phyloP scores from a whole-genome alignment of 2,113 vertebrate genomes.

The Podarcis muralis region DNA sequence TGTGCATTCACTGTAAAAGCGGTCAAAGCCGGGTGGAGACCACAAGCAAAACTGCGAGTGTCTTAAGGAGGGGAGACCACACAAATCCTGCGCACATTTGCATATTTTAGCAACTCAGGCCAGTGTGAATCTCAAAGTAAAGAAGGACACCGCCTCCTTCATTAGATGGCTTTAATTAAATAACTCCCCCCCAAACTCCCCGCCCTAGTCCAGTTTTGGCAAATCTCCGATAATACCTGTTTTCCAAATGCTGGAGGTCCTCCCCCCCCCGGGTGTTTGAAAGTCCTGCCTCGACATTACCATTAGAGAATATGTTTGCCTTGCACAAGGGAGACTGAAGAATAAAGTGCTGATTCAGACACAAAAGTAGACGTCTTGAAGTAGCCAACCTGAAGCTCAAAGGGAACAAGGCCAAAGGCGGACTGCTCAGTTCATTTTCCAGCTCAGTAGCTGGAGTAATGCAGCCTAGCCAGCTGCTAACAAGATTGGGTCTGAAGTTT shows the following conservation, averaged over 20 bases:
- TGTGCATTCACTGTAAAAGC: slow-evolving; percentile 99
- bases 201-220: slow-evolving; percentile 40
- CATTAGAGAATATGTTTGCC: slow-evolving; percentile 75
- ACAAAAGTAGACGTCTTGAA: slow-evolving; percentile 89
- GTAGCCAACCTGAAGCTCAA: slow-evolving; percentile 89
- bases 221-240: slow-evolving; percentile 63
- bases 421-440: slow-evolving; percentile 99
- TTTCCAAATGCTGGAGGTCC: slow-evolving; percentile 34
- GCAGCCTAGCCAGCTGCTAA: slow-evolving; percentile 99
- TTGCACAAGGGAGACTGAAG: slow-evolving; percentile 75
- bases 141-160: slow-evolving; percentile 78
- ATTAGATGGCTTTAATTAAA: slow-evolving; percentile 75
- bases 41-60: slow-evolving; percentile 98
- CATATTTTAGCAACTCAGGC: slow-evolving; percentile 94
- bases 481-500: slow-evolving; percentile 99
- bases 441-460: slow-evolving; percentile 97
- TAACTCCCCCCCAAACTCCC: slow-evolving; percentile 39
- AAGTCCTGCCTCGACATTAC: slow-evolving; percentile 51
- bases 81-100: slow-evolving; percentile 94
- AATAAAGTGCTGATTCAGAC: slow-evolving; percentile 91
- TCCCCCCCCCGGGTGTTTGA: background rate
- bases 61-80: slow-evolving; percentile 95
- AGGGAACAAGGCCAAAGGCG: slow-evolving; percentile 98
- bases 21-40: slow-evolving; percentile 96
- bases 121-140: slow-evolving; percentile 82